Evolutionary conservation across 2,888 invertebrate species (phyloP).

Genomic region (Agrochola circellaris): DNA sequence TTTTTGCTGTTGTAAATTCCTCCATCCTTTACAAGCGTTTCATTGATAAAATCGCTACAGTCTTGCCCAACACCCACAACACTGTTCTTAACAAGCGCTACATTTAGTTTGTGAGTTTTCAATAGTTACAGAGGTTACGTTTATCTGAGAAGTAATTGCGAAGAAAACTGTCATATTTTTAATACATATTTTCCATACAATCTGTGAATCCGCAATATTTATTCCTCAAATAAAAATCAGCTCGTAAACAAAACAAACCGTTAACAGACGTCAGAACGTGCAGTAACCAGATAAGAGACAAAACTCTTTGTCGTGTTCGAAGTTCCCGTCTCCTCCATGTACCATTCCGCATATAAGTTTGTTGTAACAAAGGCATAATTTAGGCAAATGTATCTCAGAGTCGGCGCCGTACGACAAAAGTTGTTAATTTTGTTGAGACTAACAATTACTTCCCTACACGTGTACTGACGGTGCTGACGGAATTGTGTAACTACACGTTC

Average conservation of each 20-base stretch:
- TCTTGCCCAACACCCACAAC: neutral
- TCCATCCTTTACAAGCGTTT: neutral
- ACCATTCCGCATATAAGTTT: slow-evolving; percentile 15
- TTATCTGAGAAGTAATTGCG: no score
- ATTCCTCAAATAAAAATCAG: neutral
- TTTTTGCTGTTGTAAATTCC: neutral
- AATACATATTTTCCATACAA: neutral
- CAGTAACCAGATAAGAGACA: slow-evolving; percentile 15
- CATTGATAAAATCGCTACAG: neutral
- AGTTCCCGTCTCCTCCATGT: slow-evolving; percentile 7
- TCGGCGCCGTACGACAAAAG: slow-evolving; percentile 22
- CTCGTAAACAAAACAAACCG: slow-evolving; percentile 11
- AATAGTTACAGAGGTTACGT: no score
- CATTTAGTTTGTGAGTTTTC: neutral
- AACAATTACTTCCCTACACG: slow-evolving; percentile 49
- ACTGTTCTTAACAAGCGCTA: neutral
- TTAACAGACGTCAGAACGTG: neutral
- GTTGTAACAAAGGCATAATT: slow-evolving; percentile 50
- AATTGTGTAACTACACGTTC: slow-evolving; percentile 2
- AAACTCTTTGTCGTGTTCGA: slow-evolving; percentile 12
- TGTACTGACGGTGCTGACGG: neutral
- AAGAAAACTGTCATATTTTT: no score
- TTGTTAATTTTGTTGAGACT: slow-evolving; percentile 50
- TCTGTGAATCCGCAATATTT: neutral
- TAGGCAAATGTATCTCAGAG: slow-evolving; percentile 34